phyloP scores from a whole-genome alignment of 2,888 invertebrate species.

The Panzeria rudis region DNA sequence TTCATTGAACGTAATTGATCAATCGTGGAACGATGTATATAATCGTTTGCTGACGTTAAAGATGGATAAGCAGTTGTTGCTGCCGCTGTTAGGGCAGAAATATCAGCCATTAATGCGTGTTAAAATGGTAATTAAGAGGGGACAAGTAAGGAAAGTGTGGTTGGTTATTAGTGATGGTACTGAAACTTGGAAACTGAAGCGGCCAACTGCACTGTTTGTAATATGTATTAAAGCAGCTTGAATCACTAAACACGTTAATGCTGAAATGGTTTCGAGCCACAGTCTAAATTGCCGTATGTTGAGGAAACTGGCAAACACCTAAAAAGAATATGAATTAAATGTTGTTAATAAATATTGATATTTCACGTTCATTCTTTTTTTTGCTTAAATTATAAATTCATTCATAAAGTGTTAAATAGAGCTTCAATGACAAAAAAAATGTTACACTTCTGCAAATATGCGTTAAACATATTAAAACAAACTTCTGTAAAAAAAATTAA shows the following conservation, averaged over 20 bases:
- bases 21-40: constrained; percentile 88
- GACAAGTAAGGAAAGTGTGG: not conserved
- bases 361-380: not conserved
- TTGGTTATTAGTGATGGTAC: not conserved
- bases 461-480: constrained; percentile 34
- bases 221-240: not conserved
- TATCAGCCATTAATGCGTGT: constrained; percentile 86
- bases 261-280: not conserved
- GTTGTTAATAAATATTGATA: not conserved
- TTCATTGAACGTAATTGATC: constrained; percentile 87
- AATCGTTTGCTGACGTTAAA: constrained; percentile 82
- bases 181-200: not conserved
- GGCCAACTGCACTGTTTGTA: not conserved
- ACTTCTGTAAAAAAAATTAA: not conserved
- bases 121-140: not conserved
- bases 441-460: constrained; percentile 45
- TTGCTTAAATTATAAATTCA: constrained; percentile 36
- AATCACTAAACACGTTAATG: constrained; percentile 11
- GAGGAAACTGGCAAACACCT: constrained; percentile 4
- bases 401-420: constrained; percentile 47
- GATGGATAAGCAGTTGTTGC: constrained; percentile 68
- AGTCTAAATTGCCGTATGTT: not conserved
- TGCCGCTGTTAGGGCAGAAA: constrained; percentile 83
- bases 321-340: constrained; percentile 27
- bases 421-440: constrained; percentile 28